Conservation (phyloP, 2,888 invertebrate species). For the Diloba caeruleocephala region DNA sequence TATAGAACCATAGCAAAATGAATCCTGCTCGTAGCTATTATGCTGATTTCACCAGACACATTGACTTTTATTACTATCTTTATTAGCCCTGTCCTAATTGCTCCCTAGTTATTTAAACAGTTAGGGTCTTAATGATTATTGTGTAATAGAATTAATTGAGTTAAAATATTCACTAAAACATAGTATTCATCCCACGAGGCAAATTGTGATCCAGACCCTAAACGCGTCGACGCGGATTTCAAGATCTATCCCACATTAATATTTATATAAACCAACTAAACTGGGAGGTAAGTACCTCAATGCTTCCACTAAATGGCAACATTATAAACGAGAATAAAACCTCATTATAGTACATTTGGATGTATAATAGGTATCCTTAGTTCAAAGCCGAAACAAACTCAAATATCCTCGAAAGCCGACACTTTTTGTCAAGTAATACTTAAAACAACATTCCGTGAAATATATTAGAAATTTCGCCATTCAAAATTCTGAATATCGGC, state of each 20-base stretch:
- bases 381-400: constrained; percentile 18
- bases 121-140: constrained; percentile 33
- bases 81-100: constrained; percentile 42
- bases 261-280: neutral
- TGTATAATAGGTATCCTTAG: constrained; percentile 23
- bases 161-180: constrained; percentile 18
- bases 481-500: constrained; percentile 45
- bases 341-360: constrained; percentile 14
- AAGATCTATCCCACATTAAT: neutral
- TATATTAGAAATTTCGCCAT: constrained; percentile 51
- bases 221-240: neutral
- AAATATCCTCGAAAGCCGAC: constrained; percentile 25
- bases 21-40: constrained; percentile 26
- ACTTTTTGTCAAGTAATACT: constrained; percentile 44
- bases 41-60: constrained; percentile 40
- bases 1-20: constrained; percentile 29
- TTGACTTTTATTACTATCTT: constrained; percentile 48
- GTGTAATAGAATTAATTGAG: constrained; percentile 39
- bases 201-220: neutral
- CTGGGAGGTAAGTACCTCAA: neutral
- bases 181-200: too few species aligned
- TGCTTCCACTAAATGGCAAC: constrained; percentile 13
- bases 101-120: constrained; percentile 42
- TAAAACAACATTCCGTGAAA: constrained; percentile 42
- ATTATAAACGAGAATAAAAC: constrained; percentile 15